phyloP scores from a whole-genome alignment of 1,140 invertebrate species.

The Tribolium madens region DNA sequence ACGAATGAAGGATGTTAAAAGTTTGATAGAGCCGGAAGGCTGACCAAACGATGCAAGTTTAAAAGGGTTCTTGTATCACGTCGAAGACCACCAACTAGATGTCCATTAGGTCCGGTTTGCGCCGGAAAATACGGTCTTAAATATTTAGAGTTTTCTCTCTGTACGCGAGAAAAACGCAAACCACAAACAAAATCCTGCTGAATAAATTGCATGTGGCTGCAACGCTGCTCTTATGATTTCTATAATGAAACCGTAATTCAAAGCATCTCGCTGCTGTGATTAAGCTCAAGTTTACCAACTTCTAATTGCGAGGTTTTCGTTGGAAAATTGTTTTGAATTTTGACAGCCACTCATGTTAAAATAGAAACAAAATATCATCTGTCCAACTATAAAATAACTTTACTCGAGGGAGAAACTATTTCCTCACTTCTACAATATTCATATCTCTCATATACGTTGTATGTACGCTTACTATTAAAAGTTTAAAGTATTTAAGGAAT shows the following conservation, averaged over 20 bases:
- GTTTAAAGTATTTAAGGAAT: not conserved
- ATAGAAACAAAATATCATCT: slow-evolving; percentile 5
- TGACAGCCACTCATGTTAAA: slow-evolving; percentile 34
- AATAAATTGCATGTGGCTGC: slow-evolving; percentile 37
- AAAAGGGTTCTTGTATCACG: slow-evolving; percentile 45
- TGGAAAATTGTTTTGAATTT: slow-evolving; percentile 39
- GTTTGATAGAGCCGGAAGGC: slow-evolving; percentile 15
- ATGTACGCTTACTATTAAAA: not conserved
- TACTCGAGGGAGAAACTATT: not conserved
- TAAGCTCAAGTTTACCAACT: slow-evolving; percentile 42
- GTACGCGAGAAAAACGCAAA: slow-evolving; percentile 40
- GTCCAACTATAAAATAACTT: slow-evolving; percentile 29
- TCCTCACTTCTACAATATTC: not conserved
- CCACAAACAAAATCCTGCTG: slow-evolving; percentile 19
- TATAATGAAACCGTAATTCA: slow-evolving; percentile 39
- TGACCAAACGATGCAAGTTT: slow-evolving; percentile 45
- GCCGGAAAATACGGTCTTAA: slow-evolving; percentile 29
- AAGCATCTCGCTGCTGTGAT: slow-evolving; percentile 12
- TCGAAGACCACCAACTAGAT: slow-evolving; percentile 26
- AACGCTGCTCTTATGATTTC: slow-evolving; percentile 9
- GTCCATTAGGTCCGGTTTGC: slow-evolving; percentile 40
- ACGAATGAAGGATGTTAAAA: slow-evolving; percentile 3
- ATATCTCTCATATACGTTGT: not conserved
- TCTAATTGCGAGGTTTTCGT: slow-evolving; percentile 40
- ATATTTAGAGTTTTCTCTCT: slow-evolving; percentile 38